Evolutionary conservation across 2,797 vertebrate genomes (phyloP).

Genomic region (Aplochiton taeniatus): DNA sequence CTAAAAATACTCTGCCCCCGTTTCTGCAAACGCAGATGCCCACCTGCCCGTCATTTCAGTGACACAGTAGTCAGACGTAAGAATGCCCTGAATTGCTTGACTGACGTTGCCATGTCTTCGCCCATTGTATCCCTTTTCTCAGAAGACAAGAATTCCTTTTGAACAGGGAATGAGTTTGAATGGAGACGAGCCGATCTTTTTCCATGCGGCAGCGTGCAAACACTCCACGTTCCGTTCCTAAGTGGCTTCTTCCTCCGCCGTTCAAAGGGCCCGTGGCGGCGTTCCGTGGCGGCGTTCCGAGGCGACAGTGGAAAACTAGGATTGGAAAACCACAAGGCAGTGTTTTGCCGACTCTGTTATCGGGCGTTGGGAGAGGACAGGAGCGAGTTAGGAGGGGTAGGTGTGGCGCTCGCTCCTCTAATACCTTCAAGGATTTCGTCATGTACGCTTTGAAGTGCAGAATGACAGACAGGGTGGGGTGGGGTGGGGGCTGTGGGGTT

Average conservation of each 20-base stretch:
- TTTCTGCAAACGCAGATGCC: too few relatives aligned
- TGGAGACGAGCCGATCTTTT: too few relatives aligned
- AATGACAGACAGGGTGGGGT: slow-evolving; percentile 67
- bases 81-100: too few relatives aligned
- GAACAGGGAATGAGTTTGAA: too few relatives aligned
- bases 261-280: slow-evolving; percentile 24
- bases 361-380: slow-evolving; percentile 67
- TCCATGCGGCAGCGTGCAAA: too few relatives aligned
- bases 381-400: slow-evolving; percentile 57
- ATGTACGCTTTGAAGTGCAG: slow-evolving; percentile 77
- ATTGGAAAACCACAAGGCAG: slow-evolving; percentile 43
- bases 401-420: slow-evolving; percentile 66
- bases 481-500: slow-evolving; percentile 62
- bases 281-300: too few relatives aligned
- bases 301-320: too few relatives aligned
- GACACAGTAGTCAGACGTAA: too few relatives aligned
- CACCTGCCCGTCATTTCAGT: too few relatives aligned
- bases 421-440: slow-evolving; percentile 75
- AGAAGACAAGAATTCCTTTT: slow-evolving; percentile 29
- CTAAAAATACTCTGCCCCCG: too few relatives aligned
- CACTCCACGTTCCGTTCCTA: slow-evolving; percentile 40
- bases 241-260: slow-evolving; percentile 36
- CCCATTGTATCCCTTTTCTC: neutral
- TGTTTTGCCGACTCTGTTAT: slow-evolving; percentile 64
- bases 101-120: too few relatives aligned